These are phyloP conservation scores for Schizopygopsis pylzovi DNA, from an alignment of 2,797 vertebrate genomes.

Conservation along the genomic window DNA sequence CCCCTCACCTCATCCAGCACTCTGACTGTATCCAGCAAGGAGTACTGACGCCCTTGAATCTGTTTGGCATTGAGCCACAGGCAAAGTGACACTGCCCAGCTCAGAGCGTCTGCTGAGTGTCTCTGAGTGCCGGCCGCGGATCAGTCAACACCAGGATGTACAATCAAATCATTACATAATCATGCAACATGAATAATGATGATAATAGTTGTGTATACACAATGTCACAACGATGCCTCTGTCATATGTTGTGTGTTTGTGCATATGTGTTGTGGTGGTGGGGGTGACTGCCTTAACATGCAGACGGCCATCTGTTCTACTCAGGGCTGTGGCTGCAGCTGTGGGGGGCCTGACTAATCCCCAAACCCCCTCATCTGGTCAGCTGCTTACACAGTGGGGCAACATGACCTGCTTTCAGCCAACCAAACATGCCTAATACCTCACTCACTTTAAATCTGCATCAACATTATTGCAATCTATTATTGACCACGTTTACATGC, in stretches of 20 bases:
- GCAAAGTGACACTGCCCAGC: slow-evolving; percentile 55
- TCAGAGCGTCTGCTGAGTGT: slow-evolving; percentile 55
- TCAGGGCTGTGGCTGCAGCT: slow-evolving; percentile 50
- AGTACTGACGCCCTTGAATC: slow-evolving; percentile 52
- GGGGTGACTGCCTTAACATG: slow-evolving; percentile 50
- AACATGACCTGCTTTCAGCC: slow-evolving; percentile 55
- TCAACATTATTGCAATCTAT: neutral
- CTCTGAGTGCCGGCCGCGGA: neutral
- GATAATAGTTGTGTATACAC: slow-evolving; percentile 32
- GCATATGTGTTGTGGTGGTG: slow-evolving; percentile 35
- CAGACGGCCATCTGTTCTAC: slow-evolving; percentile 60
- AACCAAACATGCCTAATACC: slow-evolving; percentile 23
- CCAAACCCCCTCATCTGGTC: slow-evolving; percentile 55
- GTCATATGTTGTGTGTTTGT: slow-evolving; percentile 8
- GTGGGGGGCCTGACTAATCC: slow-evolving; percentile 51
- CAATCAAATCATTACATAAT: slow-evolving; percentile 41
- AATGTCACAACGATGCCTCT: slow-evolving; percentile 23
- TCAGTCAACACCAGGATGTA: slow-evolving; percentile 44
- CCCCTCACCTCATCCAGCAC: slow-evolving; percentile 33
- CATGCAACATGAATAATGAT: slow-evolving; percentile 40
- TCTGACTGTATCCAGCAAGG: slow-evolving; percentile 34
- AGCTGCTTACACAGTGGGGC: slow-evolving; percentile 49
- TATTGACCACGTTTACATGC: neutral
- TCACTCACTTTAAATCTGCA: neutral
- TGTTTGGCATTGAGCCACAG: slow-evolving; percentile 55